phyloP scores from a whole-genome alignment of 2,113 vertebrate species.

The Psammodynastes pulverulentus region DNA sequence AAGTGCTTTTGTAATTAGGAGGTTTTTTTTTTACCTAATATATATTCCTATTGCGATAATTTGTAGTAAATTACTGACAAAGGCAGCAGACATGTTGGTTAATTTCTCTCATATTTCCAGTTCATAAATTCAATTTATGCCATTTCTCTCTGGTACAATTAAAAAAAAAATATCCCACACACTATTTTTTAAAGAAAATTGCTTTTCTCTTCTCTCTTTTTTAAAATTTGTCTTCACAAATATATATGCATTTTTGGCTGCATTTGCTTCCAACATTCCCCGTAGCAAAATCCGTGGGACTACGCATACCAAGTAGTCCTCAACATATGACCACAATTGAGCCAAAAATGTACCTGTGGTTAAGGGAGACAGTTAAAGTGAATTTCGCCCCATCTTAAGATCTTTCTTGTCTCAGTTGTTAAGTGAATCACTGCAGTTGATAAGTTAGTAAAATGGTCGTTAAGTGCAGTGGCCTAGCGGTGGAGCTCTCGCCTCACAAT shows the following conservation, averaged over 20 bases:
- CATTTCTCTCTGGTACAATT: background rate
- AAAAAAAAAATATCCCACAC: background rate
- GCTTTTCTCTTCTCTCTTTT: background rate
- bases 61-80: background rate
- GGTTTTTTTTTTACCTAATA: background rate
- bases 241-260: background rate
- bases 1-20: conserved; percentile 29
- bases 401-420: background rate
- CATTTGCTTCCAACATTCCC: background rate
- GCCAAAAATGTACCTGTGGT: background rate
- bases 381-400: background rate
- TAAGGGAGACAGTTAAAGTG: background rate
- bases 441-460: too few species aligned
- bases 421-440: background rate
- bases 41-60: background rate
- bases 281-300: background rate
- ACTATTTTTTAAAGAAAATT: background rate
- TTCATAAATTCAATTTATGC: background rate
- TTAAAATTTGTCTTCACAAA: background rate
- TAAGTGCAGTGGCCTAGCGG: too few species aligned
- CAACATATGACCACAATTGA: background rate
- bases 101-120: background rate
- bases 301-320: background rate
- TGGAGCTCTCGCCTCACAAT: too few species aligned
- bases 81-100: background rate